phyloP scores from a whole-genome alignment of 1,140 invertebrate species.

The Aporrectodea caliginosa region DNA sequence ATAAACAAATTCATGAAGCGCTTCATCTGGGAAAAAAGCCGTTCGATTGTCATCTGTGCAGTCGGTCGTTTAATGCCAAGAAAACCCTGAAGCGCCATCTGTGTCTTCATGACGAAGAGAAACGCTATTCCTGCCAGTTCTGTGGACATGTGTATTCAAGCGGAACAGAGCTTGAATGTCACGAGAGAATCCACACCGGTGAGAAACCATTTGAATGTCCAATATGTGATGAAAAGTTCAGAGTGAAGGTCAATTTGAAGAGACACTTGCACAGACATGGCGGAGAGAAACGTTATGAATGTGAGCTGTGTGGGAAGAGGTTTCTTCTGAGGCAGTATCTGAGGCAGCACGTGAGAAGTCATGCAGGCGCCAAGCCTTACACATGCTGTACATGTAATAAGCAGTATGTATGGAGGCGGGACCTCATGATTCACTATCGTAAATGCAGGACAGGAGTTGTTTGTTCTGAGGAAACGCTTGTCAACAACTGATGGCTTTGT shows the following conservation, averaged over 20 bases:
- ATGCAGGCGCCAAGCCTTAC: not conserved
- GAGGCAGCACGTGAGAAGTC: not conserved
- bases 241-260: not conserved
- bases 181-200: not conserved
- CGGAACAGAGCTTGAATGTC: not conserved
- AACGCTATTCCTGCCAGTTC: not conserved
- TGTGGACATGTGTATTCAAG: not conserved
- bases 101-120: too few relatives aligned
- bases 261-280: not conserved
- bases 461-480: too few relatives aligned
- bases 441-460: not conserved
- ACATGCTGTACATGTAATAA: not conserved
- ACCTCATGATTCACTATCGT: not conserved
- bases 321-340: not conserved
- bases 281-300: not conserved
- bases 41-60: too few relatives aligned
- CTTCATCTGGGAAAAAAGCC: too few relatives aligned
- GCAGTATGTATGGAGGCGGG: not conserved
- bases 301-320: not conserved
- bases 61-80: too few relatives aligned
- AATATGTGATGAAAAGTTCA: not conserved
- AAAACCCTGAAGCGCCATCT: too few relatives aligned
- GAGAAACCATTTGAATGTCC: not conserved
- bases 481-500: too few relatives aligned
- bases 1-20: not conserved